Percentiles rank a stretch among this genome's conserved stretches.
These are phyloP conservation scores for Mellilla xanthometata DNA, from an alignment of 2,888 invertebrate genomes.

Conservation along the genomic window DNA sequence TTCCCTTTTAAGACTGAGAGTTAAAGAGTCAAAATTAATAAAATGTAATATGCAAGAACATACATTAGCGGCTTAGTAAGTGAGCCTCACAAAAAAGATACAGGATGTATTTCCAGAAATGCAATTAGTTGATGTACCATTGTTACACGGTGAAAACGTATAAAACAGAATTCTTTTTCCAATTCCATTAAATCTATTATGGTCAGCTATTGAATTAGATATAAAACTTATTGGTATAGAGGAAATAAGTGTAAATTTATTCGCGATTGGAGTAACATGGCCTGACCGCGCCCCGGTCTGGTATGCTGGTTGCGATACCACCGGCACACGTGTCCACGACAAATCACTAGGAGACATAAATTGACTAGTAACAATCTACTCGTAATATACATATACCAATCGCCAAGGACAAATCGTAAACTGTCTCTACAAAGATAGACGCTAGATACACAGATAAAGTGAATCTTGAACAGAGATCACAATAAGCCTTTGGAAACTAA, in stretches of 20 bases:
- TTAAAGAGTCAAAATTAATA: no score
- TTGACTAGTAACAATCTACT: background rate
- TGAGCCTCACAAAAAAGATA: no score
- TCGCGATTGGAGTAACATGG: slow-evolving; percentile 53
- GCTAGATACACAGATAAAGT: no score
- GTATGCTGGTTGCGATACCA: slow-evolving; percentile 66
- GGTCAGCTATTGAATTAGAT: no score
- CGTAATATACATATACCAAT: slow-evolving; percentile 2
- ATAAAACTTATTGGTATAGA: slow-evolving; percentile 18
- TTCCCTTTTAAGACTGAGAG: no score
- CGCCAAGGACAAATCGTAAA: slow-evolving; percentile 14
- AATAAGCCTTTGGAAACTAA: no score
- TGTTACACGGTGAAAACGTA: slow-evolving; percentile 17
- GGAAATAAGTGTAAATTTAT: slow-evolving; percentile 46
- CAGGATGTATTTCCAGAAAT: background rate
- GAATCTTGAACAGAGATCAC: no score
- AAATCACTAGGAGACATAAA: slow-evolving; percentile 27
- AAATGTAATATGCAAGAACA: no score
- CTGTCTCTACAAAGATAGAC: no score
- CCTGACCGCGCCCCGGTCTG: slow-evolving; percentile 65
- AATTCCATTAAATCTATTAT: no score
- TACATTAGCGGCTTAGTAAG: no score
- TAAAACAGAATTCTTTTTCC: no score
- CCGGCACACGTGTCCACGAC: slow-evolving; percentile 59
- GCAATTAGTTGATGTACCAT: slow-evolving; percentile 38